Evolutionary conservation across 2,113 vertebrate genomes (phyloP), one percentile per base, ranked within the genome.

Genomic region (Setophaga petechia): DNA sequence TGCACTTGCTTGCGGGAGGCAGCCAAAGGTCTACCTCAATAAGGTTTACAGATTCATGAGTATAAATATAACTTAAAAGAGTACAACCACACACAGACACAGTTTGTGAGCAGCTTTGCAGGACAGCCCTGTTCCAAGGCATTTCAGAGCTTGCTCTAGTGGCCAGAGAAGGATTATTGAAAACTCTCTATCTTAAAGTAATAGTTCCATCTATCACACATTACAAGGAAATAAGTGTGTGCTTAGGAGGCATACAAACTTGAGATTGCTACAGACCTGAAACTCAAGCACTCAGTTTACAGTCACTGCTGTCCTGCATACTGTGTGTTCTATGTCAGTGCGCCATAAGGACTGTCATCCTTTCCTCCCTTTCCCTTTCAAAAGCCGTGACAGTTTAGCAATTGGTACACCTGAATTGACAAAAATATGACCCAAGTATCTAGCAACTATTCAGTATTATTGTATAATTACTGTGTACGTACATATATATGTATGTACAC

Each of bases 1-100:
- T 49, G 54, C 31, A 80, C 49, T 92, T 85, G 87, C 62, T 91
- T 62, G n/a, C 71, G 90, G 87, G 78, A 85, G 69, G 82, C 91
- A 93, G 78, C 37, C 71, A 93, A 73, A 91, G 84, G 81, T 76
- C 91, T 69, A n/a, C 75, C 62, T 83, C 80, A 77, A 7, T 35
- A 91, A 91, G 59, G 47, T 58, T 95, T 89, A 87, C 22, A 82
- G 69, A 82, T 61, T 89, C 80, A n/a, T 4, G 6, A 68, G 76
- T 41, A 67, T 35, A 89, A 94, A 89, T 81, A 57, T 65, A 93
- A 94, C 66, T 94, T 83, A 90, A 89, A 92, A 46, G 5, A 2
- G 44, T 61, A 52, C 27, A 86, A 87, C 43, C 51, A 58, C n/a
- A 94, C n/a, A 39, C 30, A 87, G 69, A 13, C 89, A 81, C 74